A percentile compares a stretch with the other conserved stretches of the same genome.
Conservation (phyloP, 2,797 vertebrate species). For the Coendou prehensilis region DNA sequence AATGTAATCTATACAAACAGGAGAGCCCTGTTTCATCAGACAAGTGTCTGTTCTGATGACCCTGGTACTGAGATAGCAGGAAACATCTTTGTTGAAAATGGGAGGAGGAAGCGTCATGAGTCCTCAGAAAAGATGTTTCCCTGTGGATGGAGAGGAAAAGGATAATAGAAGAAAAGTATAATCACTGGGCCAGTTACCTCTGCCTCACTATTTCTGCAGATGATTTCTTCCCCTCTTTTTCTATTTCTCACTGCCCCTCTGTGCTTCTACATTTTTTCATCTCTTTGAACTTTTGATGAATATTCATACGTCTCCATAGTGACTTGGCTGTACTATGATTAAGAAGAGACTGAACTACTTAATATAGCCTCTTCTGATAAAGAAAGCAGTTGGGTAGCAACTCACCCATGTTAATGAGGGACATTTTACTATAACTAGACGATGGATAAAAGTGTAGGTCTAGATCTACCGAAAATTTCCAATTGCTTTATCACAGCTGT, state of each 20-base stretch:
- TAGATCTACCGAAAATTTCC: conserved; percentile 18
- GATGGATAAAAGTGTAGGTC: conserved; percentile 9
- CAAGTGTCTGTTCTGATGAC: conserved; percentile 61
- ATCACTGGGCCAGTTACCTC: background rate
- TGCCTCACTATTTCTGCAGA: background rate
- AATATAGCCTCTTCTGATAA: conserved; percentile 63
- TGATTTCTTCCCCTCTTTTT: background rate
- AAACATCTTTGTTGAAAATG: conserved; percentile 60
- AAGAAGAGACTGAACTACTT: conserved; percentile 67
- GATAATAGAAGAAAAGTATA: background rate
- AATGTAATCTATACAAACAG: conserved; percentile 65
- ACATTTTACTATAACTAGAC: conserved; percentile 35
- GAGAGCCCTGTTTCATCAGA: conserved; percentile 54
- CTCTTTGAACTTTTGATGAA: conserved; percentile 57
- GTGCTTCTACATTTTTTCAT: conserved; percentile 5
- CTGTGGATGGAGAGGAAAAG: conserved; percentile 21
- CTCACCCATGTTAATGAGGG: conserved; percentile 52
- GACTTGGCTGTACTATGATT: conserved; percentile 25
- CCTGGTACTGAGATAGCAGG: background rate
- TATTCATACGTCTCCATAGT: conserved; percentile 66
- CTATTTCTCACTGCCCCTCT: background rate
- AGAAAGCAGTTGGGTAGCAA: conserved; percentile 45
- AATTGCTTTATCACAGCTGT: background rate
- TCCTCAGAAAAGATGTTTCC: conserved; percentile 44
- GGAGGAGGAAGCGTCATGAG: background rate